Evolutionary conservation across 1,140 invertebrate species (phyloP), one percentile per base, ranked within the genome.

Genomic region (Yoshiicerus persimilis): DNA sequence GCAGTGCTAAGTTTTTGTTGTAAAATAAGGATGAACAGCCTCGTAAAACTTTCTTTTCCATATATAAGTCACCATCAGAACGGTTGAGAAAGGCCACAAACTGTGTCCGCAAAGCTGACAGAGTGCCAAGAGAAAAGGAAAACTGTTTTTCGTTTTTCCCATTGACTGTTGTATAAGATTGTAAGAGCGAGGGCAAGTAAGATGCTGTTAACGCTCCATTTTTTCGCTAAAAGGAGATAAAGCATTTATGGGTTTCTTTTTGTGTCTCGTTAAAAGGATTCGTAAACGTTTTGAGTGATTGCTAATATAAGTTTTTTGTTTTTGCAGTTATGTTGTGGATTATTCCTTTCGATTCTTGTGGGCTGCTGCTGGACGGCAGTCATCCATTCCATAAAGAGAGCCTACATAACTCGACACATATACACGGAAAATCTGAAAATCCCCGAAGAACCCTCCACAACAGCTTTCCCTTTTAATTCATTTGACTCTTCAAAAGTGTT

Each of bases 321-420:
- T 87, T 88, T 89, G 5, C 84, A 91, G 90, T 86, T 91, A 64
- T 90, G 89, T 75, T 91, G 90, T 75, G 90, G 90, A 10, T n/a
- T 91, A 4, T 90, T 91, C 38, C 87, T 91, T n/a, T 89, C 89
- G n/a, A 87, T 89, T n/a, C 80, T 91, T 30, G 90, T 91, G 32
- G 90, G 90, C 20, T 88, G 85, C 64, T 91, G 90, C 84, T 91
- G 90, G 90, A 91, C 90, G 34, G 25, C 87, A 6, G 85, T 90
- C 83, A 89, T 91, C 39, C 90, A 91, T 75, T 77, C 89, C 9
- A 89, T 91, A 32, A 91, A 91, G 66, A 23, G 90, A 75, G 87
- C 87, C 13, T 89, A 88, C 30, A 25, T 87, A n/a, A 89, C 87
- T 6, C 83, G 70, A 9, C 85, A 89, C 85, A 62, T 91, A 88